These are phyloP conservation scores for Falco biarmicus DNA, from an alignment of 2,797 vertebrate species.

Conservation along the genomic window DNA sequence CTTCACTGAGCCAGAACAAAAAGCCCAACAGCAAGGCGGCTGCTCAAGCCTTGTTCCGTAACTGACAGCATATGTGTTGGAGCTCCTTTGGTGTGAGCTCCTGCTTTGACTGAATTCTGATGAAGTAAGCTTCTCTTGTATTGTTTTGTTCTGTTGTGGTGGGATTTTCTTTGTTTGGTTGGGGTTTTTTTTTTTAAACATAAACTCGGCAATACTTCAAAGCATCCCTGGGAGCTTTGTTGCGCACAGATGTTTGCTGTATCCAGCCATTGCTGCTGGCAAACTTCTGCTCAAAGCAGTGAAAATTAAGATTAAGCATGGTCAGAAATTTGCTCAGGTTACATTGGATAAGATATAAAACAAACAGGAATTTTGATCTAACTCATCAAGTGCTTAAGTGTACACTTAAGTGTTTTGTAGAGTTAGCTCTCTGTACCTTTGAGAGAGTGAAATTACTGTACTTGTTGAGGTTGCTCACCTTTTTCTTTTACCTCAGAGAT, in stretches of 20 bases:
- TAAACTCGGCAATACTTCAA: not conserved
- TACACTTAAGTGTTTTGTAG: not conserved
- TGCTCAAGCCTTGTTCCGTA: not conserved
- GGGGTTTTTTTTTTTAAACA: not conserved
- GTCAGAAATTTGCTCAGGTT: not conserved
- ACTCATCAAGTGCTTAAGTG: not conserved
- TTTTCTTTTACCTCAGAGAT: not conserved
- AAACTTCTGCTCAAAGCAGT: not conserved
- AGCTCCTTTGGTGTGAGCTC: not conserved
- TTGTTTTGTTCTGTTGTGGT: not conserved
- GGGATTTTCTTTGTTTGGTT: not conserved
- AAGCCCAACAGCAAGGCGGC: not conserved
- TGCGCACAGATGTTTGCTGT: not conserved
- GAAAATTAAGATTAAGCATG: not conserved
- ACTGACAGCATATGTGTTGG: not conserved
- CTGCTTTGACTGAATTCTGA: not conserved
- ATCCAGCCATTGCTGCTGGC: not conserved
- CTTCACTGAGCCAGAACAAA: fast-evolving
- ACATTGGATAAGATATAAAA: not conserved
- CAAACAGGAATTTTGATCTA: not conserved
- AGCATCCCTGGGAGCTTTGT: not conserved
- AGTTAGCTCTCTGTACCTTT: not conserved
- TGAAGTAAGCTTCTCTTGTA: not conserved
- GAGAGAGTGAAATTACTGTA: not conserved
- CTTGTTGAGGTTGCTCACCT: not conserved